phyloP scores from a whole-genome alignment of 2,888 invertebrate species.

The Epistrophe grossulariae region DNA sequence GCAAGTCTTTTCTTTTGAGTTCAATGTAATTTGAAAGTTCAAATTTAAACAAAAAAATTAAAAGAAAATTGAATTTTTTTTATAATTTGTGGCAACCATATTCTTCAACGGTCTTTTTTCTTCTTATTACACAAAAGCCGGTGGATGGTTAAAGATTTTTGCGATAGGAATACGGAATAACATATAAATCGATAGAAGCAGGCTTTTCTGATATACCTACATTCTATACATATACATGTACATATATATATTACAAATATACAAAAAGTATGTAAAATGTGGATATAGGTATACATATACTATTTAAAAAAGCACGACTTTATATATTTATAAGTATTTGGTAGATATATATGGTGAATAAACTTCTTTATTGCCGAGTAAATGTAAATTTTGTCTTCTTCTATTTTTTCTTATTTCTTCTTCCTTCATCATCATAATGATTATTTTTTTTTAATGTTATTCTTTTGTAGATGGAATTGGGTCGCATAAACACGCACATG shows the following conservation, averaged over 20 bases:
- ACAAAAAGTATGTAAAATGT: neutral
- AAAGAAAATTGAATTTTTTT: neutral
- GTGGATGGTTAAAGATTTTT: constrained; percentile 33
- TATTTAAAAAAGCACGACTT: neutral
- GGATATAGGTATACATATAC: neutral
- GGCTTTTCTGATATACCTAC: neutral
- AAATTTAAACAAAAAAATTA: too few relatives aligned
- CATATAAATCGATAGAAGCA: constrained; percentile 26
- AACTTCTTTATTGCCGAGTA: constrained; percentile 9
- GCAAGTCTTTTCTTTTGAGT: too few relatives aligned
- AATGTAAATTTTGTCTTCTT: neutral
- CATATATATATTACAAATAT: neutral
- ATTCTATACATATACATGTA: too few relatives aligned
- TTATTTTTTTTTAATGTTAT: constrained; percentile 54
- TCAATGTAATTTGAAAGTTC: too few relatives aligned
- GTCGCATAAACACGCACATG: constrained; percentile 53
- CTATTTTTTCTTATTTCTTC: constrained; percentile 1
- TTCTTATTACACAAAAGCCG: constrained; percentile 15
- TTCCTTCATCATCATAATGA: constrained; percentile 34
- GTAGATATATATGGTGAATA: neutral
- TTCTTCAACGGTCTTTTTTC: constrained; percentile 6
- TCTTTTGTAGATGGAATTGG: constrained; percentile 59
- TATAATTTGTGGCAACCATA: constrained; percentile 6
- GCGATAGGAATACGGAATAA: constrained; percentile 12
- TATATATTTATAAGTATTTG: neutral